Evolutionary conservation across 2,113 vertebrate genomes (phyloP).

Genomic region (Myotis brandtii): DNA sequence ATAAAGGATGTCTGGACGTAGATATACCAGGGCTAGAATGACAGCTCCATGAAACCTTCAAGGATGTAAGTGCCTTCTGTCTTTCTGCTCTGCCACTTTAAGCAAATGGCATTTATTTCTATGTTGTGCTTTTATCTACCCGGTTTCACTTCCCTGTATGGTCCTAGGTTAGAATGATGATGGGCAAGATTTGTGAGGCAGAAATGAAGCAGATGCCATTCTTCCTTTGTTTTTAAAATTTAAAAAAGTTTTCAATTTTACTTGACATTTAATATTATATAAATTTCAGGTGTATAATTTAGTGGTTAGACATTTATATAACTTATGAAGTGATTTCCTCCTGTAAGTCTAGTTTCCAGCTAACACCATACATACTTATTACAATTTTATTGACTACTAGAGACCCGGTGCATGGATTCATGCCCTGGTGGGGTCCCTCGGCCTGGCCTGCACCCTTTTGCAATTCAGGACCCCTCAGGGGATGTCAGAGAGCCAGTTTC

Average conservation of each 20-base stretch:
- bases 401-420: no score
- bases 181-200: not conserved
- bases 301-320: not conserved
- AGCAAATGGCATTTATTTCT: not conserved
- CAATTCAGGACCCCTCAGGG: no score
- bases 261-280: not conserved
- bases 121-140: not conserved
- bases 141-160: not conserved
- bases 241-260: not conserved
- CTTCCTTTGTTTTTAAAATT: not conserved
- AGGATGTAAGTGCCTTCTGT: not conserved
- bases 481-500: no score
- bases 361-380: not conserved
- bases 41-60: not conserved
- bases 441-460: no score
- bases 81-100: not conserved
- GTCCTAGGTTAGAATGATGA: not conserved
- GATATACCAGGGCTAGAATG: not conserved
- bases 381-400: not conserved
- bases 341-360: not conserved
- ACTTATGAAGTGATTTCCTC: not conserved
- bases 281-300: not conserved
- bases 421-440: no score
- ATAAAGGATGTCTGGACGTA: not conserved
- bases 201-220: not conserved